Base-by-base conservation (phyloP, 1,140 invertebrate genomes). In the Melanaphis sacchari region DNA sequence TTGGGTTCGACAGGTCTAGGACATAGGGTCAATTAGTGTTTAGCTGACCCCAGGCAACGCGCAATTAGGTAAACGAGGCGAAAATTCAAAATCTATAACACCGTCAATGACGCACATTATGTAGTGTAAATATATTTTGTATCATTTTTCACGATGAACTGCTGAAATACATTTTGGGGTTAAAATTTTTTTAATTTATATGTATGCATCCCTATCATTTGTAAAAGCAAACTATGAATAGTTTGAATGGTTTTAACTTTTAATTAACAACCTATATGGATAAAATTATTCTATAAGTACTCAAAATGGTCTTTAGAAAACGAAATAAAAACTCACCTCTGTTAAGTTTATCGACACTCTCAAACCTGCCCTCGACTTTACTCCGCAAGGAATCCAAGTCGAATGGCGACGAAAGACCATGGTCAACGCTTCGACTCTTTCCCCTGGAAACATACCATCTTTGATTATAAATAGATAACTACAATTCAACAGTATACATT, bases 361-460 rank as follows among this genome's bases (percentile, higher is more conserved):
- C 97, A 94, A 98, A 97, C 94, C 97, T 96, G 94, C 97, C 97
- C 95, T 98, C 97, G 94, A 98, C 97, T 95, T 98, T 98, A 94
- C 97, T 97, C 94, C 97, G 96, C 90, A 98, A 96, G 41, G 97
- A 96, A 94, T 98, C 97, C 95, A 98, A 95, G 95, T 98, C 97
- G 95, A 98, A 98, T 82, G 97, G 97, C 84, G 97, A 96, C 84
- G 97, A 96, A 94, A 98, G 97, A 94, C 97, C 97, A 96, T 98
- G 97, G 95, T 98, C 98, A 94, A 98, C 97, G 94, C 97, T 98
- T 94, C 97, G 96, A 95, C 97, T 98, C 95, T 98, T 98, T 95
- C 97, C 98, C 97, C 98, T 98, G 96, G 82, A 96, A 94, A 94
- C 93, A 85, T 85, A 85, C 38, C 3, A 43, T 85, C 31, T 18